These are phyloP conservation scores for Rhyacophila evoluta DNA, from an alignment of 2,888 invertebrate genomes.

Conservation along the genomic window DNA sequence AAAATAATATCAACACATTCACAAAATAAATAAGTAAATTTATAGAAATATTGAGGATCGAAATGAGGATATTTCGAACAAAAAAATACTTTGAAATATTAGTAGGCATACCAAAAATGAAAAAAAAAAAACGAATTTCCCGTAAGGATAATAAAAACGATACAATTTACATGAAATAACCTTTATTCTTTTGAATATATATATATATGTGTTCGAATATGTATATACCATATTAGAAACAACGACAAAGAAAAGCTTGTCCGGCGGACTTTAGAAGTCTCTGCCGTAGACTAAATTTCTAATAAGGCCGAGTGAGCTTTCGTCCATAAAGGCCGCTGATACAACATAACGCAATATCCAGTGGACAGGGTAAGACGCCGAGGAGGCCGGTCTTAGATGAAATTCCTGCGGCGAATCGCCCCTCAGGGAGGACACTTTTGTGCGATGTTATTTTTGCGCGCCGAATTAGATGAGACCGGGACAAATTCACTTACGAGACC, in stretches of 20 bases:
- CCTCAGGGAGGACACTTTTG: neutral
- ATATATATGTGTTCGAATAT: too few species aligned
- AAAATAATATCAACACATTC: too few species aligned
- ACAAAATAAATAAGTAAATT: too few species aligned
- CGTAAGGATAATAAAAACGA: too few species aligned
- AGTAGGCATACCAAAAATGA: too few species aligned
- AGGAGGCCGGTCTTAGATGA: constrained; percentile 14
- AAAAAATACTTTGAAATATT: too few species aligned
- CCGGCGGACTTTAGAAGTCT: neutral
- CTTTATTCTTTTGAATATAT: too few species aligned
- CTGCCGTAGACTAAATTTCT: neutral
- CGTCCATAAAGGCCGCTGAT: constrained; percentile 12
- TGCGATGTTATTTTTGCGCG: constrained; percentile 22
- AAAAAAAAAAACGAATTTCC: too few species aligned
- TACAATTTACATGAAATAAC: too few species aligned
- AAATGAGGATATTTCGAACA: too few species aligned
- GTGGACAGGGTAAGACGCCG: constrained; percentile 4
- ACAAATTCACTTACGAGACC: neutral
- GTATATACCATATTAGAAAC: too few species aligned
- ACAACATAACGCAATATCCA: constrained; percentile 18
- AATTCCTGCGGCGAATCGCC: constrained; percentile 6
- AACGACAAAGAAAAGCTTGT: neutral
- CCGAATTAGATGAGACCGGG: constrained; percentile 8
- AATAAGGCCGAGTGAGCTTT: constrained; percentile 6
- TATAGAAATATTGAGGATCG: too few species aligned